phyloP scores from a whole-genome alignment of 2,888 invertebrate genomes.

The Adelphocoris suturalis region DNA sequence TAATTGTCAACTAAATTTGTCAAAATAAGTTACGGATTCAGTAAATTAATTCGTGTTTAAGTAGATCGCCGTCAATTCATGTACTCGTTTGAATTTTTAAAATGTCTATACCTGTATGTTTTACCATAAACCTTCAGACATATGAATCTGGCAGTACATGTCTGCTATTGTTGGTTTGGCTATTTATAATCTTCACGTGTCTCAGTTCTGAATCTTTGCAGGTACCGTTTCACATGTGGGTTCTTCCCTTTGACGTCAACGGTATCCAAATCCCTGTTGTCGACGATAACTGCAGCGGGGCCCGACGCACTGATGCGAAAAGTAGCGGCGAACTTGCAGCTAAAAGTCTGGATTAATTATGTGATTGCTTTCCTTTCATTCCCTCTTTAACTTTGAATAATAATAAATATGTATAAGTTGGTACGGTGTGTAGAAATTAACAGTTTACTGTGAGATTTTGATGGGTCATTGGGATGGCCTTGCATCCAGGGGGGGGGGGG shows the following conservation, averaged over 20 bases:
- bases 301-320: neutral
- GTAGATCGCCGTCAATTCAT: neutral
- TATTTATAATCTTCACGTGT: neutral
- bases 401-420: too few relatives aligned
- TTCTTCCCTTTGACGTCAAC: neutral
- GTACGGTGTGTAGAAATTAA: too few relatives aligned
- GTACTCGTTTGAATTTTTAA: too few relatives aligned
- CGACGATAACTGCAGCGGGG: conserved; percentile 9
- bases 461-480: too few relatives aligned
- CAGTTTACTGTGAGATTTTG: too few relatives aligned
- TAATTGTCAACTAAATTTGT: neutral
- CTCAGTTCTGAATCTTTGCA: neutral
- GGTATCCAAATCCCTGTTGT: conserved; percentile 12
- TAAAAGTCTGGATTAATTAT: too few relatives aligned
- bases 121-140: too few relatives aligned
- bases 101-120: too few relatives aligned
- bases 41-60: neutral
- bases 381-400: too few relatives aligned
- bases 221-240: conserved; percentile 9
- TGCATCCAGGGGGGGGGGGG: too few relatives aligned
- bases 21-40: neutral
- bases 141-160: too few relatives aligned
- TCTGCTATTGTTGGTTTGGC: neutral
- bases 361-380: too few relatives aligned
- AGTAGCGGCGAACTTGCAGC: neutral